Base-by-base conservation (phyloP, 2,888 invertebrate genomes). In the Anticlea derivata region DNA sequence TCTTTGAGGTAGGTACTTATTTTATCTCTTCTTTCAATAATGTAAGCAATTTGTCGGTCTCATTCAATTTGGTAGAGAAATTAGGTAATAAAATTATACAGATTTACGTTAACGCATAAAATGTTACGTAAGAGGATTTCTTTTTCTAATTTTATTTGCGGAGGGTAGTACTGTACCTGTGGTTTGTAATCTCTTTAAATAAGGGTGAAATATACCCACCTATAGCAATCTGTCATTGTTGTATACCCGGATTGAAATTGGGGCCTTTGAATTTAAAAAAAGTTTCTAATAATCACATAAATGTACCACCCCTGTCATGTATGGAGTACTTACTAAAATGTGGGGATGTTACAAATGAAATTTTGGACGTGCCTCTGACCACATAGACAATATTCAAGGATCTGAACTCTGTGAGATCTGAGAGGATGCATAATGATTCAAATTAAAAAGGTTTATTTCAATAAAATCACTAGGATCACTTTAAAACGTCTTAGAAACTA, bases 21-120 rank as follows among this genome's bases (percentile, higher is more conserved):
- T 45, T 23, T 41, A 50, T 43, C 31, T 45, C 44, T 40, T 40
- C 43, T 40, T 41, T 33, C 45, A 55, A 63, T 64, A 68, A 68
- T 68, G 63, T 63, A 68, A 66, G 72, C 71, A 76, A 76, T 79
- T 78, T 74, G 70, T 66, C 58, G 60, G 64, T 53, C 52, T 56
- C 60, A 63, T 76, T 78, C 73, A 74, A 78, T 77, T 75, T 71
- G 63, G 62, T 53, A 64, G 56, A 63, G 61, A 73, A 75, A 76
- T 75, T 72, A 73, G 69, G 80, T 78, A 83, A 86, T 86, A 86
- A 88, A 89, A 88, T 89, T 89, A 89, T 88, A 86, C 87, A 78
- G 84, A 77, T 79, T 80, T 75, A 70, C 62, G 66, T 64, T 62
- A 60, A 61, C 67, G 70, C 64, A 72, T 66, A 66, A 69, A 68